Conservation (phyloP, 2,888 invertebrate genomes). For the Cantharis rustica region DNA sequence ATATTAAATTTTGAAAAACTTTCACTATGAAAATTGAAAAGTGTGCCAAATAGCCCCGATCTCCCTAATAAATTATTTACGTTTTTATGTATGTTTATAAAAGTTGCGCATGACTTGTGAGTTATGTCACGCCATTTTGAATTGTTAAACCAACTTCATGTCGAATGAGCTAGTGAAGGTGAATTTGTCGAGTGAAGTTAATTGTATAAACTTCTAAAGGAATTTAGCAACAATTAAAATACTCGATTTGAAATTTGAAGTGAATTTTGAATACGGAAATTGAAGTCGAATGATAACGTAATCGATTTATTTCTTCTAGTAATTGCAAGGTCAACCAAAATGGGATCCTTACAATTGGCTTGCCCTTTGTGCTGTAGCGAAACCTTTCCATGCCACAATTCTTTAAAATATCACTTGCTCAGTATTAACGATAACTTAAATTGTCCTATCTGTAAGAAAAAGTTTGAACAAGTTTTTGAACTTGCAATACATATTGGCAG, state of each 20-base stretch:
- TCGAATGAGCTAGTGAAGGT: constrained; percentile 18
- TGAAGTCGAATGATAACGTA: neutral
- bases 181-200: constrained; percentile 46
- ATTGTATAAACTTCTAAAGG: constrained; percentile 41
- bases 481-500: constrained; percentile 64
- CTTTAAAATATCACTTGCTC: constrained; percentile 59
- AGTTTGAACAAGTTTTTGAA: constrained; percentile 60
- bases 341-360: constrained; percentile 48
- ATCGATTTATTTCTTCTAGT: neutral
- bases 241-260: constrained; percentile 6
- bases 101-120: neutral
- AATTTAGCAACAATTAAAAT: constrained; percentile 43
- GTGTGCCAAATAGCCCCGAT: neutral
- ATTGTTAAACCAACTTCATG: constrained; percentile 37
- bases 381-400: constrained; percentile 62
- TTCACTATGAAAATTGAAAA: neutral
- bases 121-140: constrained; percentile 31
- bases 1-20: too few relatives aligned
- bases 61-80: neutral
- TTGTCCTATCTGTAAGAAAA: constrained; percentile 65
- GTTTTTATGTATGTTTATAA: neutral
- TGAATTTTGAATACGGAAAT: neutral
- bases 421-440: constrained; percentile 63
- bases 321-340: constrained; percentile 6
- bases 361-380: constrained; percentile 71